phyloP scores from a whole-genome alignment of 2,797 vertebrate genomes.

The Fratercula arctica region DNA sequence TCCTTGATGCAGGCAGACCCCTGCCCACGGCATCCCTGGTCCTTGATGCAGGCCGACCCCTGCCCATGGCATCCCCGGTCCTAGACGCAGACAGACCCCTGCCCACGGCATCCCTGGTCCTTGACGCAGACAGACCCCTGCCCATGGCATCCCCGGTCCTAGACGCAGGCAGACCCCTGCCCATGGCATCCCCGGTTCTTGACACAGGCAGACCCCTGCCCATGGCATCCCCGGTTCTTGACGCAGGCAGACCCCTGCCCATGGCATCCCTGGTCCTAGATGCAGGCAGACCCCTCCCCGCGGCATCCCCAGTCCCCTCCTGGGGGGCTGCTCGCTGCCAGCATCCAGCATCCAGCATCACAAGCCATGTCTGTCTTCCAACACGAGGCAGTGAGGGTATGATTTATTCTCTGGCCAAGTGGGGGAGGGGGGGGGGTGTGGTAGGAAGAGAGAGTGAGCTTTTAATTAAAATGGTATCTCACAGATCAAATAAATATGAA shows the following conservation, averaged over 20 bases:
- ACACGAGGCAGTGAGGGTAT: not conserved
- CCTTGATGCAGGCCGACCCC: no score
- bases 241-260: no score
- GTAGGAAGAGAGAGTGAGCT: conserved; percentile 8
- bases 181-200: no score
- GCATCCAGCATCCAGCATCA: not conserved
- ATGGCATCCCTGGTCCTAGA: no score
- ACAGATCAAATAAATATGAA: conserved; percentile 67
- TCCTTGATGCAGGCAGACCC: no score
- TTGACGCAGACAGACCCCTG: no score
- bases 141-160: no score
- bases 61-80: not conserved
- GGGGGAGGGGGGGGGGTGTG: not conserved
- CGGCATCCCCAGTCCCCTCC: not conserved
- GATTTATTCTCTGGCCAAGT: conserved; percentile 9
- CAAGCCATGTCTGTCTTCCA: fast-evolving
- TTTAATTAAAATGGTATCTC: conserved; percentile 64
- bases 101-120: no score
- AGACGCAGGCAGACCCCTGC: no score
- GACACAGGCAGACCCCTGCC: no score
- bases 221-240: no score
- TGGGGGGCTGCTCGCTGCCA: not conserved
- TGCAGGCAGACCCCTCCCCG: not conserved
- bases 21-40: no score
- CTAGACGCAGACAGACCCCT: not conserved